Conservation (phyloP, 1,140 invertebrate genomes). For the Drosophila nannoptera region DNA sequence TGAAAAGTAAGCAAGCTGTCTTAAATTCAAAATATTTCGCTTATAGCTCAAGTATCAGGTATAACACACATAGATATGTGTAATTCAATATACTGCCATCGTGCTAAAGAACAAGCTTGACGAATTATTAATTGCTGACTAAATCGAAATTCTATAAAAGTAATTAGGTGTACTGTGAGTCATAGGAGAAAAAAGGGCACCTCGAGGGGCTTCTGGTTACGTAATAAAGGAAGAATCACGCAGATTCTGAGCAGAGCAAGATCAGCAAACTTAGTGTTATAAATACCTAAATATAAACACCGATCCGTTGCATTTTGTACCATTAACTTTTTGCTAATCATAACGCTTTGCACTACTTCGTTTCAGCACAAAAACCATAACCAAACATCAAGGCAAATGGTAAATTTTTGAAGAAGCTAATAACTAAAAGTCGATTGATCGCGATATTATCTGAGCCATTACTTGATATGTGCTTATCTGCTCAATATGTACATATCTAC, state of each 20-base stretch:
- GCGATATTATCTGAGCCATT: constrained; percentile 25
- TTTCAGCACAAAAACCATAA: constrained; percentile 92
- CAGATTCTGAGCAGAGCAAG: too few relatives aligned
- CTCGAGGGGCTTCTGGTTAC: too few relatives aligned
- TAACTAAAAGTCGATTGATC: constrained; percentile 43
- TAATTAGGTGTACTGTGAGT: too few relatives aligned
- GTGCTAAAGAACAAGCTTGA: too few relatives aligned
- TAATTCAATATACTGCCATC: too few relatives aligned
- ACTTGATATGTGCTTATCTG: not conserved
- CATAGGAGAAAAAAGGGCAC: too few relatives aligned
- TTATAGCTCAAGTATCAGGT: not conserved
- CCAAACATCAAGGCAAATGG: constrained; percentile 89
- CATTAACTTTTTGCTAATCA: constrained; percentile 76
- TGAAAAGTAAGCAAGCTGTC: not conserved
- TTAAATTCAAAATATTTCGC: not conserved
- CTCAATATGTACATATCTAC: not conserved
- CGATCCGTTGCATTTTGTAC: constrained; percentile 53
- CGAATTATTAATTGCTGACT: too few relatives aligned
- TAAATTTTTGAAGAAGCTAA: constrained; percentile 75
- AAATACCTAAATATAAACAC: not conserved
- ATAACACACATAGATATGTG: not conserved
- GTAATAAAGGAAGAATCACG: too few relatives aligned
- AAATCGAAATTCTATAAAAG: too few relatives aligned
- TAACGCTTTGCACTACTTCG: constrained; percentile 79
- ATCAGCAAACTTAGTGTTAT: too few relatives aligned